Conservation (phyloP, 2,797 vertebrate genomes). For the Diglossa cyanea region DNA sequence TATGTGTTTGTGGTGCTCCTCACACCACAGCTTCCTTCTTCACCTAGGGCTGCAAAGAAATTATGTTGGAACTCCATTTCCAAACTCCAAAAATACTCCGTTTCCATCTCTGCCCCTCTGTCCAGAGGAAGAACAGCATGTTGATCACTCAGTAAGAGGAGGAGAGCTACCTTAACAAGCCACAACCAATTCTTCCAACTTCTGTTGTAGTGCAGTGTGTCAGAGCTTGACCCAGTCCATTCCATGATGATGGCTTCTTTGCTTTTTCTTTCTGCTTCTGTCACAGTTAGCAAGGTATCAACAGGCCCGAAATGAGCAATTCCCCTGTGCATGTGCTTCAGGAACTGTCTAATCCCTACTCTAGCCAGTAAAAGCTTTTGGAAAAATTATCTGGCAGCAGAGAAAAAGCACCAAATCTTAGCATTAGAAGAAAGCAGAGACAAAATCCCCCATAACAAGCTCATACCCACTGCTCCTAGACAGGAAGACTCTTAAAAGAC, state of each 20-base stretch:
- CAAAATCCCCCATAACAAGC: slow-evolving; percentile 21
- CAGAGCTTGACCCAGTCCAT: background rate
- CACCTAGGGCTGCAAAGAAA: background rate
- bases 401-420: background rate
- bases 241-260: background rate
- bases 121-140: background rate
- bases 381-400: slow-evolving; percentile 26
- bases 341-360: background rate
- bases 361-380: slow-evolving; percentile 25
- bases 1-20: background rate
- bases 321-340: background rate
- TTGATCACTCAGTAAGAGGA: background rate
- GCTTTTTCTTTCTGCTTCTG: slow-evolving; percentile 11
- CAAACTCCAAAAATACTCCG: background rate
- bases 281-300: background rate
- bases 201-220: background rate
- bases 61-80: background rate
- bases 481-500: slow-evolving; percentile 35
- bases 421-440: slow-evolving; percentile 28
- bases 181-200: background rate
- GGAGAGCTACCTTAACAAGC: background rate
- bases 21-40: background rate
- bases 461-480: slow-evolving; percentile 6
- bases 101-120: background rate
- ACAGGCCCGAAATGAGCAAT: background rate